phyloP scores from a whole-genome alignment of 2,797 vertebrate species.

The Cirrhinus molitorella region DNA sequence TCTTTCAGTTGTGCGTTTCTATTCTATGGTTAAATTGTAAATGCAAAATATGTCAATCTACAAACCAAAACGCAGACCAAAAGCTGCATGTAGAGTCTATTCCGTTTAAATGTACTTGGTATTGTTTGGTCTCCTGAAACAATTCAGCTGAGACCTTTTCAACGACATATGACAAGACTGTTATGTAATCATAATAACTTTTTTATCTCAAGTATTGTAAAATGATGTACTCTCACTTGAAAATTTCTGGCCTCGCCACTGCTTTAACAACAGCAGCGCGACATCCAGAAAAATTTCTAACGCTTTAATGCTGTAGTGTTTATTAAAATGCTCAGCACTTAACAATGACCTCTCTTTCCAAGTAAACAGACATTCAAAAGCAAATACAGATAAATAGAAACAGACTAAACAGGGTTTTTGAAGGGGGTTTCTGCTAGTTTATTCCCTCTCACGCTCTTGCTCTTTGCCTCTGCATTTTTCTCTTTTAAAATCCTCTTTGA shows the following conservation, averaged over 20 bases:
- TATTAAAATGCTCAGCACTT: constrained; percentile 6
- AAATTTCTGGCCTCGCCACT: neutral
- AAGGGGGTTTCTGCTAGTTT: constrained; percentile 23
- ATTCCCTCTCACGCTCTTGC: neutral
- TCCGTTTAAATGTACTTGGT: neutral
- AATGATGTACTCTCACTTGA: neutral
- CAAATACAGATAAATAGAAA: constrained; percentile 40
- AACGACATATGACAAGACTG: neutral
- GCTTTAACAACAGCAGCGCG: constrained; percentile 20
- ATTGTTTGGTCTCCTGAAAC: neutral
- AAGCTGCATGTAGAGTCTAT: neutral
- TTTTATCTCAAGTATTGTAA: too few relatives aligned
- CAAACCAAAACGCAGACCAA: neutral
- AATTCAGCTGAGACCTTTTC: neutral
- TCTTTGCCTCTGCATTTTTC: neutral
- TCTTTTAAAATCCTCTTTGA: neutral
- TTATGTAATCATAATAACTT: neutral
- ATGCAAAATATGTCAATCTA: neutral
- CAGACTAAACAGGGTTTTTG: constrained; percentile 47
- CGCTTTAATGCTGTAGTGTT: constrained; percentile 9
- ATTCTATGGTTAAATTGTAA: neutral
- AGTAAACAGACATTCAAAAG: constrained; percentile 32
- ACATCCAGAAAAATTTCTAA: constrained; percentile 2
- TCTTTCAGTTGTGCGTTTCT: neutral
- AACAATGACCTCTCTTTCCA: constrained; percentile 13